These are phyloP conservation scores for Acrobasis consociella DNA, from an alignment of 2,888 invertebrate genomes.

Conservation along the genomic window DNA sequence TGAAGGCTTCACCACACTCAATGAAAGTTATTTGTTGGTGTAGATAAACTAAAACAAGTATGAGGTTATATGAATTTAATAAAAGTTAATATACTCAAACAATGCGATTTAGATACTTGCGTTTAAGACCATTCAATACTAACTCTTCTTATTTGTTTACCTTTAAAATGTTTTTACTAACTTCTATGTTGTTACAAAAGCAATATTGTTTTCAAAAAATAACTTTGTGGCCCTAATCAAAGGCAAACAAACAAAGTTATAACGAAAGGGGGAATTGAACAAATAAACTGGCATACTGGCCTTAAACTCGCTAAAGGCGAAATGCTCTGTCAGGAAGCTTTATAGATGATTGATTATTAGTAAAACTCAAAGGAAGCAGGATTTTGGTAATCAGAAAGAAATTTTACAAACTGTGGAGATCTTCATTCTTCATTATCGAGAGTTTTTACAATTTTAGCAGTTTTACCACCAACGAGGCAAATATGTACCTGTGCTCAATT, in stretches of 20 bases:
- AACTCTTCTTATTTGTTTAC: not conserved
- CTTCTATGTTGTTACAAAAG: not conserved
- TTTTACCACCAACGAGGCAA: no score
- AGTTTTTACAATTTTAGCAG: no score
- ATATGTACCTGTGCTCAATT: no score
- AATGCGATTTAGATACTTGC: no score
- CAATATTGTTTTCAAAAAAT: not conserved
- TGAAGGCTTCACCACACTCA: no score
- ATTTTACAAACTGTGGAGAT: not conserved
- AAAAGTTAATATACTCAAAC: not conserved
- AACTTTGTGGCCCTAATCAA: not conserved
- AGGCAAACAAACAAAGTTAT: constrained; percentile 1
- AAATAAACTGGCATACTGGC: constrained; percentile 11
- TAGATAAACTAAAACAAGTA: no score
- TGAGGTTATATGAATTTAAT: not conserved
- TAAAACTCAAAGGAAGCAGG: constrained; percentile 29
- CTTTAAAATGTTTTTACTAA: not conserved
- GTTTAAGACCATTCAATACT: no score
- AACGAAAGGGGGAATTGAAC: constrained; percentile 3
- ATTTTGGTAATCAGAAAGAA: constrained; percentile 29
- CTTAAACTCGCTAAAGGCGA: constrained; percentile 5
- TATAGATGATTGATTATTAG: constrained; percentile 14
- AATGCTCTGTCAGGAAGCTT: constrained; percentile 1
- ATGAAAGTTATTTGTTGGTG: no score
- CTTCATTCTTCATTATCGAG: not conserved